Evolutionary conservation across 2,797 vertebrate genomes (phyloP).

Genomic region (Poeciliopsis infans): DNA sequence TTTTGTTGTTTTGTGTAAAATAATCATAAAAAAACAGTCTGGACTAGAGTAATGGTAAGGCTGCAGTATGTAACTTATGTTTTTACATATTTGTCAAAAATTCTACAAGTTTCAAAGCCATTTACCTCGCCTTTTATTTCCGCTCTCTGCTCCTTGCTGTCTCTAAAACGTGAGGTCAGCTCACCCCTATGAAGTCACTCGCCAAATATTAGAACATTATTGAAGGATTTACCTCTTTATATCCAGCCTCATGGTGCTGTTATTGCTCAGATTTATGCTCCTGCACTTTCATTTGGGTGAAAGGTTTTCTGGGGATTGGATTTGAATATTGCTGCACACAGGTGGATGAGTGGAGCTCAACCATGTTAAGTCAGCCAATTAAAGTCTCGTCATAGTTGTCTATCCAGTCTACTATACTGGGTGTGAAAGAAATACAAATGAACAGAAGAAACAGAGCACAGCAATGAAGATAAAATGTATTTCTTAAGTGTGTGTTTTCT

Average conservation of each 20-base stretch:
- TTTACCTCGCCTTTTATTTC: constrained; percentile 13
- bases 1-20: too few species aligned
- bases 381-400: constrained; percentile 78
- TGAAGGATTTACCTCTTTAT: constrained; percentile 68
- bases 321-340: constrained; percentile 68
- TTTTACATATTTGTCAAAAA: background rate
- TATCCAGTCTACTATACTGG: constrained; percentile 66
- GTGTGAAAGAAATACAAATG: constrained; percentile 69
- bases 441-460: constrained; percentile 15
- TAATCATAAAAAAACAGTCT: too few species aligned
- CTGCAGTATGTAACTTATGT: too few species aligned
- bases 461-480: background rate
- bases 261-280: constrained; percentile 77
- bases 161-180: constrained; percentile 59
- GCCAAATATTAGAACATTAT: constrained; percentile 63
- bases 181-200: constrained; percentile 67
- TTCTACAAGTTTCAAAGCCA: background rate
- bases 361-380: constrained; percentile 82
- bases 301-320: constrained; percentile 73
- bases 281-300: constrained; percentile 66
- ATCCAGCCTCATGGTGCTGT: constrained; percentile 71
- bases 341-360: constrained; percentile 70
- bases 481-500: too few species aligned
- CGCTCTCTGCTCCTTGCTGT: constrained; percentile 13
- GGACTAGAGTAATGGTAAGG: too few species aligned